Evolutionary conservation across 2,888 invertebrate genomes (phyloP).

Genomic region (Catonia carolina): DNA sequence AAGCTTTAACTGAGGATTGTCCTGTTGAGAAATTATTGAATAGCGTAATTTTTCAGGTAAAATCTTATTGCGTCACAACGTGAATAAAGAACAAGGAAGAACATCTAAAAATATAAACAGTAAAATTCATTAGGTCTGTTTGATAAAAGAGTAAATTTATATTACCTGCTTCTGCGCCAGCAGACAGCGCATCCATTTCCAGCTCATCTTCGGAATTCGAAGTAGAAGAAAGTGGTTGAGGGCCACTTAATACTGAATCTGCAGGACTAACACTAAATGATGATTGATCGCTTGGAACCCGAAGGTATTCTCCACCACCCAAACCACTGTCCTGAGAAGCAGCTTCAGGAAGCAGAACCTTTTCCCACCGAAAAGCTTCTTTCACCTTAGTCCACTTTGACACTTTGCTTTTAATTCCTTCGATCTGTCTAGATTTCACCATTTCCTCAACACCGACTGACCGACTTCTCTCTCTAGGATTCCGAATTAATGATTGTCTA

Average conservation of each 20-base stretch:
- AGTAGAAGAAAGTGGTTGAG: conserved; percentile 45
- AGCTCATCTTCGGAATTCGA: conserved; percentile 58
- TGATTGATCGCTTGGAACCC: conserved; percentile 29
- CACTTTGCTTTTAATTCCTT: conserved; percentile 48
- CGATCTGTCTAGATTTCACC: background rate
- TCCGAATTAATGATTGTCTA: conserved; percentile 14
- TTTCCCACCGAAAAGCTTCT: conserved; percentile 82
- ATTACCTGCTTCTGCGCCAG: too few relatives aligned
- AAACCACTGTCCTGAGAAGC: conserved; percentile 45
- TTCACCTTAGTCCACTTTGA: conserved; percentile 88
- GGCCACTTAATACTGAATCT: conserved; percentile 47
- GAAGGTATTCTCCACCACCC: conserved; percentile 35
- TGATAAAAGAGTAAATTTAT: too few relatives aligned
- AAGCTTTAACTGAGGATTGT: too few relatives aligned
- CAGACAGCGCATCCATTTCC: background rate
- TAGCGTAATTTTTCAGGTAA: too few relatives aligned
- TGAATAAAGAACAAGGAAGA: too few relatives aligned
- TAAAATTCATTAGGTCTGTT: too few relatives aligned
- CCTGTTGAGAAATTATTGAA: too few relatives aligned
- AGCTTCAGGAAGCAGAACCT: conserved; percentile 40
- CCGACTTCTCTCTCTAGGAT: conserved; percentile 14
- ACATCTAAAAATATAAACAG: too few relatives aligned
- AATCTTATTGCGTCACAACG: too few relatives aligned
- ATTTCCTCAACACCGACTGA: conserved; percentile 20
- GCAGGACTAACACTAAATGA: conserved; percentile 46